Percentiles rank a stretch among this genome's conserved stretches.
These are phyloP conservation scores for Cistogaster globosa DNA, from an alignment of 2,888 invertebrate genomes.

Conservation along the genomic window DNA sequence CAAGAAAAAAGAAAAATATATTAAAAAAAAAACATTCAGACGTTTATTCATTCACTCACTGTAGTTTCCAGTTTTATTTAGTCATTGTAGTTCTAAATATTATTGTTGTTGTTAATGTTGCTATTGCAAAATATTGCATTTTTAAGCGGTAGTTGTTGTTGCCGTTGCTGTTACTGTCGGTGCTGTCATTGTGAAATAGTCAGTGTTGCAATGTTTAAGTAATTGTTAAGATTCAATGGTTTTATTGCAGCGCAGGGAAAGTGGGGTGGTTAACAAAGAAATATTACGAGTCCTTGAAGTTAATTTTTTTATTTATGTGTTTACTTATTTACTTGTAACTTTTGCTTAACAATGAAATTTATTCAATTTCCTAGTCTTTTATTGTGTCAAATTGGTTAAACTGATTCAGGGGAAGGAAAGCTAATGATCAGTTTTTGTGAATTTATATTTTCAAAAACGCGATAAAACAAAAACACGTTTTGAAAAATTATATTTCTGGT, in stretches of 20 bases:
- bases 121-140: conserved; percentile 57
- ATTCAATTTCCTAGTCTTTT: conserved; percentile 67
- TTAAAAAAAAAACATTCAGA: conserved; percentile 16
- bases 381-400: conserved; percentile 47
- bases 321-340: conserved; percentile 69
- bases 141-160: conserved; percentile 41
- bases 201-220: conserved; percentile 39
- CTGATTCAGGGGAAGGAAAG: neutral
- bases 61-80: conserved; percentile 14
- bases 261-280: neutral
- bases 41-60: conserved; percentile 43
- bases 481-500: too few relatives aligned
- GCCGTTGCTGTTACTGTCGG: neutral
- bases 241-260: neutral
- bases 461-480: neutral
- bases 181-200: neutral
- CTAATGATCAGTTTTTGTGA: neutral
- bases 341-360: conserved; percentile 66
- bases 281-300: neutral
- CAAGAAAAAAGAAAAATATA: conserved; percentile 2
- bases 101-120: conserved; percentile 22
- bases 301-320: conserved; percentile 34
- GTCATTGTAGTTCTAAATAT: conserved; percentile 15
- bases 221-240: conserved; percentile 44
- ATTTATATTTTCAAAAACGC: neutral